Percentiles rank a stretch among this genome's conserved stretches.
Evolutionary conservation across 2,797 vertebrate genomes (phyloP).

Genomic region (Fistularia tabacaria): DNA sequence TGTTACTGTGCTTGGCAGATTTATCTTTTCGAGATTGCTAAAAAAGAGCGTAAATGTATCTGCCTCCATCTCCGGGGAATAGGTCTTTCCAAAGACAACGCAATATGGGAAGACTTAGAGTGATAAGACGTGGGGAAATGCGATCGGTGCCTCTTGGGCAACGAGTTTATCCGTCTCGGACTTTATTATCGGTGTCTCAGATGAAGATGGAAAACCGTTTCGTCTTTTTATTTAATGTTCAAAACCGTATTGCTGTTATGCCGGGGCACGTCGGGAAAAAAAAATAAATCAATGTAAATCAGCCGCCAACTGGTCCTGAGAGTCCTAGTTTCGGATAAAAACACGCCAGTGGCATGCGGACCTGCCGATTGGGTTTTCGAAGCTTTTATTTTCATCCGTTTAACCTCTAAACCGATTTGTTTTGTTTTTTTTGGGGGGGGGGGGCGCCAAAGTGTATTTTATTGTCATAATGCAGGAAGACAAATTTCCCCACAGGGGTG

Average conservation of each 20-base stretch:
- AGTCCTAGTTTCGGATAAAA: constrained; percentile 45
- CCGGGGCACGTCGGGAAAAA: too few species aligned
- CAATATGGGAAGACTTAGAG: background rate
- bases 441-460: constrained; percentile 28
- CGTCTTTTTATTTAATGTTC: too few species aligned
- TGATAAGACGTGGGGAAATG: background rate
- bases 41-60: background rate
- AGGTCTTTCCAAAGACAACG: constrained; percentile 3
- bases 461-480: constrained; percentile 47
- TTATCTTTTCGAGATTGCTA: constrained; percentile 15
- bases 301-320: constrained; percentile 33
- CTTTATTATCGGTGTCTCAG: too few species aligned
- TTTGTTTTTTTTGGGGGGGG: constrained; percentile 4
- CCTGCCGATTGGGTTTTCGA: constrained; percentile 22
- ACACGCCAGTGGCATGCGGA: constrained; percentile 26
- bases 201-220: too few species aligned
- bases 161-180: too few species aligned
- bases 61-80: constrained; percentile 1
- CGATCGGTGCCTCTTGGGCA: constrained; percentile 1
- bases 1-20: constrained; percentile 1
- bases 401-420: constrained; percentile 5
- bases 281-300: background rate
- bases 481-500: constrained; percentile 47
- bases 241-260: background rate
- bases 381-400: constrained; percentile 17